Percentiles rank a stretch among this genome's conserved stretches.
Conservation (phyloP, 2,797 vertebrate species). For the Channa striata region DNA sequence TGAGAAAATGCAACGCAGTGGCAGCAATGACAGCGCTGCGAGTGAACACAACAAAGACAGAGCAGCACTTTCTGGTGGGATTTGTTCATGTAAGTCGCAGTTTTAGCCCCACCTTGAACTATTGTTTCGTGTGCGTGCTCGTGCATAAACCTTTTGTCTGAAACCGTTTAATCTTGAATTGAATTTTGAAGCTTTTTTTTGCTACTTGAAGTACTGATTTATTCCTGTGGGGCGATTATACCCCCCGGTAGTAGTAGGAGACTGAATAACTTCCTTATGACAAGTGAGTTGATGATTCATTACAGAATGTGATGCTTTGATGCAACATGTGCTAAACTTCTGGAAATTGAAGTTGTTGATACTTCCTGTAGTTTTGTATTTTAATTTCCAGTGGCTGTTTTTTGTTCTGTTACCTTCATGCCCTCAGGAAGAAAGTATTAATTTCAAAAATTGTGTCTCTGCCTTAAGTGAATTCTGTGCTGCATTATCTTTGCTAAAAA, state of each 20-base stretch:
- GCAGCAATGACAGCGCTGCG: neutral
- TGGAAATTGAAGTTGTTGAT: too few species aligned
- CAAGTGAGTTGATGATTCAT: too few species aligned
- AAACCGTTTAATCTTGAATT: neutral
- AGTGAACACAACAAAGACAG: constrained; percentile 2
- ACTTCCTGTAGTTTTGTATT: too few species aligned
- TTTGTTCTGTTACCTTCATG: neutral
- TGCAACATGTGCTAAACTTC: too few species aligned
- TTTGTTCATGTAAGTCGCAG: neutral
- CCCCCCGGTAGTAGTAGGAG: neutral
- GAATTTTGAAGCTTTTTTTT: neutral
- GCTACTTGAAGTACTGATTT: too few species aligned
- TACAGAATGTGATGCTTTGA: too few species aligned
- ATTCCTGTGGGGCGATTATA: too few species aligned
- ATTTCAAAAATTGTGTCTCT: too few species aligned
- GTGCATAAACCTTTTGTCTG: neutral
- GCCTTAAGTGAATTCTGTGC: neutral
- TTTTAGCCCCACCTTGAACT: constrained; percentile 16
- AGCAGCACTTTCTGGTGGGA: constrained; percentile 21
- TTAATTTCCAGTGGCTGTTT: neutral
- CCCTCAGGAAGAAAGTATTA: too few species aligned
- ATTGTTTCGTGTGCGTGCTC: neutral
- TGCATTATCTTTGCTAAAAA: neutral
- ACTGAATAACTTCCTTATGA: too few species aligned
- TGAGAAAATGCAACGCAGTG: constrained; percentile 6